Evolutionary conservation across 2,888 invertebrate genomes (phyloP).

Genomic region (Portevinia maculata): DNA sequence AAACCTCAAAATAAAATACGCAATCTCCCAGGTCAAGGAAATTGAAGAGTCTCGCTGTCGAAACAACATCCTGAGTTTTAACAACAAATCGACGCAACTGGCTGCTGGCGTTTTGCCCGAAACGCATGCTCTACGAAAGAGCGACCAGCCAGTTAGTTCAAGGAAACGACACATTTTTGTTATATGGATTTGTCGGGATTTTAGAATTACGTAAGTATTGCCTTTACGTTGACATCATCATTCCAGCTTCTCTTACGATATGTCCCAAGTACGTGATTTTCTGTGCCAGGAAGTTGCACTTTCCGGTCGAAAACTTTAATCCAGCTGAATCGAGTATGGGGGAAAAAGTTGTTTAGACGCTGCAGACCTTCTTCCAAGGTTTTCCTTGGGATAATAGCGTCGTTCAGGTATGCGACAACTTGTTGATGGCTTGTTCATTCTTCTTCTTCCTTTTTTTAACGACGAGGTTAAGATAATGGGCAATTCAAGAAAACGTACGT

Average conservation of each 20-base stretch:
- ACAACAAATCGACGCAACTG: no score
- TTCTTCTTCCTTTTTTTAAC: no score
- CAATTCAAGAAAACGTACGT: no score
- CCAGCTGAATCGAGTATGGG: not conserved
- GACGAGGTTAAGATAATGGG: no score
- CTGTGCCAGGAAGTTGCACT: slow-evolving; percentile 5
- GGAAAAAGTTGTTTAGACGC: no score
- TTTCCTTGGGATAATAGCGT: slow-evolving; percentile 23
- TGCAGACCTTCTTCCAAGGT: not conserved
- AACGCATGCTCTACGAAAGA: slow-evolving; percentile 15
- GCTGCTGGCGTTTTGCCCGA: no score
- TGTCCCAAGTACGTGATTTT: slow-evolving; percentile 10
- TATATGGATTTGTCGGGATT: not conserved
- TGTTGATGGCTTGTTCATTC: no score
- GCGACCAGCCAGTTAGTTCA: slow-evolving; percentile 8
- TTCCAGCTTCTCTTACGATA: slow-evolving; percentile 1
- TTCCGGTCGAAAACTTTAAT: not conserved
- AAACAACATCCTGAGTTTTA: no score
- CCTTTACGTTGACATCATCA: no score
- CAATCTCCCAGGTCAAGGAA: no score
- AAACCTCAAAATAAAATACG: no score
- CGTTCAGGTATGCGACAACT: slow-evolving; percentile 19
- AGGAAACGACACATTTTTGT: slow-evolving; percentile 15
- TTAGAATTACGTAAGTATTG: slow-evolving; percentile 13
- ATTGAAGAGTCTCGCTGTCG: no score